Base-by-base conservation (phyloP, 2,797 vertebrate genomes). In the Tragopan temminckii region DNA sequence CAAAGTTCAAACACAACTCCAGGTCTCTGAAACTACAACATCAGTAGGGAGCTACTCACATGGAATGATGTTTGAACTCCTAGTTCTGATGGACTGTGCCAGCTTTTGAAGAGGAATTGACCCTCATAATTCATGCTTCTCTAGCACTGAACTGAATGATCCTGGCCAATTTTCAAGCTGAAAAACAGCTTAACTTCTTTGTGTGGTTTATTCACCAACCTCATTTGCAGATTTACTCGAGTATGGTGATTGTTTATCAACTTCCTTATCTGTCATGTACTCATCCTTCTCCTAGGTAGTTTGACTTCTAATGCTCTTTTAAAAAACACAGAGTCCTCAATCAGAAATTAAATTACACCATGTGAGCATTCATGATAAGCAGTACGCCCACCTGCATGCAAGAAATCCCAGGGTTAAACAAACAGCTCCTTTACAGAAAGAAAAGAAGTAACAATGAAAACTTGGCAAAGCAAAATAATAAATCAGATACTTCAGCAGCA, bases 291-390 rank as follows among this genome's bases (percentile, higher is more conserved):
- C 20, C 7, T 31, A 66, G 42, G 23, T 18, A 81, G 31, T 57
- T 87, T 70, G 71, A 87, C 43, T 80, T 80, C 14, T 43, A 70
- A 66, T 72, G 42, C n/a, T 84, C 24, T 84, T 85, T 24, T 55
- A 55, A 57, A 80, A 95, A 90, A 45, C 35, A 29, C 38, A 7
- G 7, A 43, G 38, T 76, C 57, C n/a, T 82, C 33, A 67, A 63
- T 72, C 75, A 90, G 63, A 87, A 90, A 90, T 76, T 35, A 87
- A 90, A 89, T 67, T 69, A 74, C 27, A 79, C 50, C 11, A 35
- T 2, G 1, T 19, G 23, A 86, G 13, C 29, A 50, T 29, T 66
- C 46, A 55, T 31, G 81, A 89, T 69, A 89, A 90, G 55, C 68
- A 67, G 35, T 33, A 67, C 46, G 36, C n/a, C 63, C 35, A 85